Conservation (phyloP, 2,797 vertebrate species). For the Hypotaenidia okinawae region DNA sequence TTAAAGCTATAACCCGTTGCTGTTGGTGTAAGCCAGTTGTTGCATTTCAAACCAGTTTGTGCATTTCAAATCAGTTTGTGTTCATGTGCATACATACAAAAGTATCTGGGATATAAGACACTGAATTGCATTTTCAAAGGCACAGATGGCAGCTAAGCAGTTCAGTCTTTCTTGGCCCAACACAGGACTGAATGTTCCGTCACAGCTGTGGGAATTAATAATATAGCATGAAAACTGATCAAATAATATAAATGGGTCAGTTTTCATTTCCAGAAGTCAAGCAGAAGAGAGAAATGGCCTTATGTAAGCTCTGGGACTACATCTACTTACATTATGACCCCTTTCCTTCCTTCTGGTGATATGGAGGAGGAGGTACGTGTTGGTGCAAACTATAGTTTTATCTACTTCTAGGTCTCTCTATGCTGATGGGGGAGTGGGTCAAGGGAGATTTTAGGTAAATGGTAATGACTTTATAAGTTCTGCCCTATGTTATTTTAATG, state of each 20-base stretch:
- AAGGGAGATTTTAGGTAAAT: neutral
- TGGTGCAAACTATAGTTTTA: neutral
- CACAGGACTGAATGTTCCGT: neutral
- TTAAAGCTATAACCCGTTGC: neutral
- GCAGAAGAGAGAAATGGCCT: neutral
- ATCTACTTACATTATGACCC: neutral
- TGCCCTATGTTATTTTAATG: neutral
- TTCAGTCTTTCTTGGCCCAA: neutral
- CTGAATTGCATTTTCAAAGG: neutral
- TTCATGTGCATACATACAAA: accelerated
- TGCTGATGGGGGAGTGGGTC: neutral
- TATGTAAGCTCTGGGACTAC: neutral
- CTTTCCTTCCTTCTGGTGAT: neutral
- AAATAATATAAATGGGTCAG: neutral
- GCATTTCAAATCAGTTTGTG: neutral
- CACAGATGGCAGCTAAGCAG: neutral
- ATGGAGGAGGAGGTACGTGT: neutral
- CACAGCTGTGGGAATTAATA: neutral
- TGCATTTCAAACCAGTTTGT: neutral
- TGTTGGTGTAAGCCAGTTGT: neutral
- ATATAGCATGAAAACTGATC: neutral
- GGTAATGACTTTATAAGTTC: neutral
- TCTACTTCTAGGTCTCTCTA: neutral
- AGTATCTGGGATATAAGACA: neutral
- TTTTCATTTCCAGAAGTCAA: neutral